Evolutionary conservation across 2,888 invertebrate genomes (phyloP), one percentile per base, ranked within the genome.

Genomic region (Polydrusus tereticollis): DNA sequence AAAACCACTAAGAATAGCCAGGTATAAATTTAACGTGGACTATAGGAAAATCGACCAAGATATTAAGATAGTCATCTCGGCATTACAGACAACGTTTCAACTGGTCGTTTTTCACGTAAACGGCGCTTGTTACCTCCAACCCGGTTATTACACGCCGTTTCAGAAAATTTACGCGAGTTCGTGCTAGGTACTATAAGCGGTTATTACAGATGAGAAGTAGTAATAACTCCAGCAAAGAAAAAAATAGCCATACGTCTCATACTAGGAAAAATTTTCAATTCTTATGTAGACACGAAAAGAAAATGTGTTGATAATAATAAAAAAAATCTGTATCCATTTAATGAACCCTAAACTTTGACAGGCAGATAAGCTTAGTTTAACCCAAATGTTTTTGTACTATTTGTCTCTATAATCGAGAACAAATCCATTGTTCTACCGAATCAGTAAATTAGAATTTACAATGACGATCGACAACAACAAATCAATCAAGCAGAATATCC

Each of bases 111-210:
- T 64, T 52, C 64, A 64, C 55, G 8, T 52, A 64, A 64, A 64
- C 64, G 64, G 52, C 50, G 36, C 52, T 50, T 64, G 52, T 64
- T 64, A 64, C 38, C 64, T 64, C 38, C 50, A 64, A 55, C 55
- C 64, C 55, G 52, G 64, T 41, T 52, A 64, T 64, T 64, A 64
- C 26, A 45, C 10, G 64, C 64, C 52, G 26, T 64, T 64, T 38
- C 50, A 55, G 38, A n/a, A 41, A 52, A 64, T 64, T 64, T 64
- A 64, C 64, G 52, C 10, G 36, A 41, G 36, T 64, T 64, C 64
- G 64, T 64, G 64, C 47, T 47, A n/a, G n/a, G n/a, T 7, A 45
- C 47, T 45, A 29, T 62, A 47, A 62, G 47, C 62, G 47, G 33
- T 62, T 62, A 62, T 62, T 62, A 47, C 47, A 47, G 29, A 47